phyloP scores from a whole-genome alignment of 2,888 invertebrate genomes.

The Amphipyra tragopoginis region DNA sequence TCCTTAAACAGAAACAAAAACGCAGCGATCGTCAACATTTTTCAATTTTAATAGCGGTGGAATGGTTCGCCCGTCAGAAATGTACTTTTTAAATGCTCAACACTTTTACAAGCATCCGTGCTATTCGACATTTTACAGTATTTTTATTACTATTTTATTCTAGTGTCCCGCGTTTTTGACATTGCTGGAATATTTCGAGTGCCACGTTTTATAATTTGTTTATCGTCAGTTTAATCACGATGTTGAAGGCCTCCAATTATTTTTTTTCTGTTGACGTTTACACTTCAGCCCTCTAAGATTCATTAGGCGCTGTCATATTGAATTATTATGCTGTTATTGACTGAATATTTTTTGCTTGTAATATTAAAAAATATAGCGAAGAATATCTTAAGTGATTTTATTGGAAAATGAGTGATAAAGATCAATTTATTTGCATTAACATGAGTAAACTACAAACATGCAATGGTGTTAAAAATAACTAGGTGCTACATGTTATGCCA shows the following conservation, averaged over 20 bases:
- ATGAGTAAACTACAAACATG: no score
- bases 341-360: not conserved
- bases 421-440: no score
- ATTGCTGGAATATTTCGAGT: constrained; percentile 40
- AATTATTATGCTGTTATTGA: constrained; percentile 11
- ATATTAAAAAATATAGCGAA: not conserved
- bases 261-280: constrained; percentile 24
- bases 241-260: constrained; percentile 25
- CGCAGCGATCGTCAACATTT: constrained; percentile 36
- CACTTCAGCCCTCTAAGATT: constrained; percentile 25
- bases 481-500: no score
- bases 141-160: constrained; percentile 47
- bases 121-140: constrained; percentile 41
- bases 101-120: constrained; percentile 29
- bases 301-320: constrained; percentile 27
- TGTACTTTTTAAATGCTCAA: constrained; percentile 36
- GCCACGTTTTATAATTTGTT: constrained; percentile 25
- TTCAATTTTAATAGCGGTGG: constrained; percentile 14
- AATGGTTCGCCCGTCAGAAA: constrained; percentile 25
- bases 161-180: constrained; percentile 36
- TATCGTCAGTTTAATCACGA: constrained; percentile 14
- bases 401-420: no score
- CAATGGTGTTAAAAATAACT: no score
- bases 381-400: no score
- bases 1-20: constrained; percentile 30